phyloP scores from a whole-genome alignment of 2,113 vertebrate species.

The Galbula dea region DNA sequence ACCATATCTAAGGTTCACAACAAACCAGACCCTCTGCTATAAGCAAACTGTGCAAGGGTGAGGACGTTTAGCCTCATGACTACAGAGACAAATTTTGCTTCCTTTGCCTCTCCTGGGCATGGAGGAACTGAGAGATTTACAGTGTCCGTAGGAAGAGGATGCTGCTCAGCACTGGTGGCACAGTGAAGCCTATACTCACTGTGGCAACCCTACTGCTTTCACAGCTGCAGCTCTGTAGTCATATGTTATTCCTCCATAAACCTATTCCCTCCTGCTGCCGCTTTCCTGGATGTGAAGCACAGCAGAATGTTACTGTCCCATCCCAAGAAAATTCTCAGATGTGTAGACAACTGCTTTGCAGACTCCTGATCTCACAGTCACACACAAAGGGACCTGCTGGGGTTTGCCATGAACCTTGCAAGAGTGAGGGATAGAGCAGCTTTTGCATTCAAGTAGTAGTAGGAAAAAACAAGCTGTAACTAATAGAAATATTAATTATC shows the following conservation, averaged over 20 bases:
- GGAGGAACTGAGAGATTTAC: not conserved
- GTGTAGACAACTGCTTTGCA: not conserved
- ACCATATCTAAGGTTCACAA: rapidly evolving
- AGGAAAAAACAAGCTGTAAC: not conserved
- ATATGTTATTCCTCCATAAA: not conserved
- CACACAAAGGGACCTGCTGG: rapidly evolving
- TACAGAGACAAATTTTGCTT: not conserved
- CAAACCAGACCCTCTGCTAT: not conserved
- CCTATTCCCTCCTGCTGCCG: not conserved
- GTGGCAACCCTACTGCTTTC: not conserved
- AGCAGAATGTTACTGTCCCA: not conserved
- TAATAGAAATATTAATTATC: not conserved
- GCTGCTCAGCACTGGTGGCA: not conserved
- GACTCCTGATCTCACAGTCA: not conserved
- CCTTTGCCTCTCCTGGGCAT: rapidly evolving
- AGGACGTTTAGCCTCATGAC: not conserved
- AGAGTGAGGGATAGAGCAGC: not conserved
- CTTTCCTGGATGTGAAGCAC: not conserved
- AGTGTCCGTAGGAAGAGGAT: rapidly evolving
- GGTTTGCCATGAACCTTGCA: not conserved
- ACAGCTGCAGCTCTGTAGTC: not conserved
- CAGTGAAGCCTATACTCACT: rapidly evolving
- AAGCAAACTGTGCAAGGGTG: not conserved
- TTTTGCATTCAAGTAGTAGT: not conserved
- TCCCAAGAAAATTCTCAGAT: not conserved